Evolutionary conservation across 2,888 invertebrate species (phyloP).

Genomic region (Harpagoxenus sublaevis): DNA sequence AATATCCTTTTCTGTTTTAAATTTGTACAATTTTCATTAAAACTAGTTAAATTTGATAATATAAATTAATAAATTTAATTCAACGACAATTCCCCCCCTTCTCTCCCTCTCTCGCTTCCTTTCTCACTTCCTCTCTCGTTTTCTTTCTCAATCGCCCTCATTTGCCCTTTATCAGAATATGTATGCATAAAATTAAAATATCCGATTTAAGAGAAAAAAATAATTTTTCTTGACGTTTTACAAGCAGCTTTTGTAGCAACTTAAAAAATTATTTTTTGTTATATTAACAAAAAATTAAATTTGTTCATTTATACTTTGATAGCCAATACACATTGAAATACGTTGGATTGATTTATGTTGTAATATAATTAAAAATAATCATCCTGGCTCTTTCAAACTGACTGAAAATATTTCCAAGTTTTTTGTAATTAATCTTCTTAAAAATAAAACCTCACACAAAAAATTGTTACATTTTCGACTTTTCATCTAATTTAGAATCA

Average conservation of each 20-base stretch:
- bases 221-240: neutral
- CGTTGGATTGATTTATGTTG: neutral
- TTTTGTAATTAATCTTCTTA: neutral
- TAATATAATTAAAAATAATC: neutral
- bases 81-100: neutral
- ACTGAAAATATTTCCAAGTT: neutral
- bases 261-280: neutral
- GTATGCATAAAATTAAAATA: neutral
- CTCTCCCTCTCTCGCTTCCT: neutral
- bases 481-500: neutral
- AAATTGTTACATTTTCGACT: neutral
- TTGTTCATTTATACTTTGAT: neutral
- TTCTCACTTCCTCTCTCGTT: neutral
- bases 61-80: neutral
- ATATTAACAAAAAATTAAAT: neutral
- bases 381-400: neutral
- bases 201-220: neutral
- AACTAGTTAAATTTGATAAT: neutral
- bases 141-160: neutral
- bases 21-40: neutral
- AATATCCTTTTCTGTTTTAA: no score
- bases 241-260: neutral
- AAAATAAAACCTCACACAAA: neutral
- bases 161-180: neutral
- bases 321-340: neutral